Evolutionary conservation across 2,113 vertebrate genomes (phyloP), one percentile per base, ranked within the genome.

Genomic region (Campylomormyrus numenius): DNA sequence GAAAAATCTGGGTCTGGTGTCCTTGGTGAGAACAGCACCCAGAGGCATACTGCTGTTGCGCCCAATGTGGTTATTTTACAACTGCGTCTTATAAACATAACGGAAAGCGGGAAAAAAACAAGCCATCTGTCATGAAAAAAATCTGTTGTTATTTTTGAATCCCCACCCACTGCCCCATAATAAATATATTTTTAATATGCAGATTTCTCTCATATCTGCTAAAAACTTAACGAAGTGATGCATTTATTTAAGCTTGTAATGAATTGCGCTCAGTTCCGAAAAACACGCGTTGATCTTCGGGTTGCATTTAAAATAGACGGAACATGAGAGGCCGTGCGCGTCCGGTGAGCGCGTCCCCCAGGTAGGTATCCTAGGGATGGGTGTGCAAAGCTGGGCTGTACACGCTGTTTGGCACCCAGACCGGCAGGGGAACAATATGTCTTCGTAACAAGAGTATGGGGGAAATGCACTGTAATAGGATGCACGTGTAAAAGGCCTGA

Each of bases 401-500:
- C 56, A 42, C 10, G 24, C 3, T 19, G 24, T 62, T 62, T 66
- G 88, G 17, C 39, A 50, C 39, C 24, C 58, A 48, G 21, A 49
- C 42, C 74, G 45, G 39, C 83, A n/a, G 42, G 21, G 17, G 9
- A 46, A 24, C 45, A 27, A 24, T 85, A 19, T 85, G 83, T 24
- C 10, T 85, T 85, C 83, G 21, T 85, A 46, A 85, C 83, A 10
- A 89, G 66, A 66, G 88, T 83, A 70, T 80, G 70, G 42, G 24
- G 50, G 9, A 52, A 80, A 83, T 52, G 31, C 88, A 80, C 48
- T 80, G 19, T 83, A 52, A 88, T 27, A 49, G 21, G 66, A 83
- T 39, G 70, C 35, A 49, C n/a, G 74, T 88, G 62, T 74, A 74
- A 62, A 45, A 21, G 62, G 62, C 24, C 56, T 15, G 53, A 42